Evolutionary conservation across 2,113 vertebrate genomes (phyloP).

Genomic region (Heterochromis multidens): DNA sequence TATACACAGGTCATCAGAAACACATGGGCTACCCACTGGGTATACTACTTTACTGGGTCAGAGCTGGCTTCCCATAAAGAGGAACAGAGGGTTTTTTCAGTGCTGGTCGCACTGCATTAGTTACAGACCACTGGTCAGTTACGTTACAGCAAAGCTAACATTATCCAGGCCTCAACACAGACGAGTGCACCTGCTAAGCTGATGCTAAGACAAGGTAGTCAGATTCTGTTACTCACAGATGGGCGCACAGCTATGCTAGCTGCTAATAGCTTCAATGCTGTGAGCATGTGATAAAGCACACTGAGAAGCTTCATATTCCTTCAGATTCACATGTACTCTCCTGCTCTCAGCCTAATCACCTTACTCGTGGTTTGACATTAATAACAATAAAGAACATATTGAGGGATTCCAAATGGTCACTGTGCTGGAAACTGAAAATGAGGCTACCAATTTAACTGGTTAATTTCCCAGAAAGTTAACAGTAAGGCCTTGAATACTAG

Average conservation of each 20-base stretch:
- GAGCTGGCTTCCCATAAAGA: conserved; percentile 52
- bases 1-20: conserved; percentile 60
- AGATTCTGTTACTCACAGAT: conserved; percentile 43
- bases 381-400: not conserved
- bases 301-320: not conserved
- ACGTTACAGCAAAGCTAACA: conserved; percentile 46
- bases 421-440: too few species aligned
- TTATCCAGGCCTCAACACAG: conserved; percentile 45
- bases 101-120: conserved; percentile 48
- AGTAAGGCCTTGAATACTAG: not conserved
- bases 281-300: not conserved
- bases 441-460: not conserved
- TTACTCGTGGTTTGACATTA: not conserved
- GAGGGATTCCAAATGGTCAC: not conserved
- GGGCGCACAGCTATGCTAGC: conserved; percentile 44
- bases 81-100: conserved; percentile 55
- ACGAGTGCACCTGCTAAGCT: conserved; percentile 55
- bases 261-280: conserved; percentile 15
- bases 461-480: not conserved
- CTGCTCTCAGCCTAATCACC: not conserved
- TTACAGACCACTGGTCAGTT: conserved; percentile 25
- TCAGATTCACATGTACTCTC: not conserved
- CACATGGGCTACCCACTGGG: conserved; percentile 51
- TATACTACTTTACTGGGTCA: conserved; percentile 59
- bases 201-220: conserved; percentile 63